Conservation (phyloP, 2,113 vertebrate genomes). For the Hoplias malabaricus region DNA sequence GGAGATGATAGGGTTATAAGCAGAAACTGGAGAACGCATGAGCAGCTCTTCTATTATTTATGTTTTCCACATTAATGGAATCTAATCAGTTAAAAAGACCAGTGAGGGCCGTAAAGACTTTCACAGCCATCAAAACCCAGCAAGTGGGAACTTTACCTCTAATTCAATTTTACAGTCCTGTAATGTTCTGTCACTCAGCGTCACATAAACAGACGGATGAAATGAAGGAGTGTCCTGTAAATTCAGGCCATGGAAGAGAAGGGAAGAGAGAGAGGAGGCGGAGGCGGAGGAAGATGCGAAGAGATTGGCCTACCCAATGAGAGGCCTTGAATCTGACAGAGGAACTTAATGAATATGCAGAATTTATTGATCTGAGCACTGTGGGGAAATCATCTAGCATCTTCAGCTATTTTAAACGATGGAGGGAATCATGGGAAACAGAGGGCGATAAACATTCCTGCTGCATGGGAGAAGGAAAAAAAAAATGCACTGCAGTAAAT, state of each 20-base stretch:
- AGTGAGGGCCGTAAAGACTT: constrained; percentile 37
- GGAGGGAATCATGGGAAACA: constrained; percentile 49
- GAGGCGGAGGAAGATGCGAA: neutral
- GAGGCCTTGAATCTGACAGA: constrained; percentile 64
- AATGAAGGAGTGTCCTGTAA: constrained; percentile 58
- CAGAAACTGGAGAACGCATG: neutral
- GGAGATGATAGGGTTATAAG: neutral
- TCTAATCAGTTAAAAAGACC: constrained; percentile 58
- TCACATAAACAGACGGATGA: constrained; percentile 58
- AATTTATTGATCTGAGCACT: constrained; percentile 73
- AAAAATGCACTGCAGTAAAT: constrained; percentile 54
- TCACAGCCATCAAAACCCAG: constrained; percentile 37
- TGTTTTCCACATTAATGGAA: constrained; percentile 56
- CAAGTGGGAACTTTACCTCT: constrained; percentile 53
- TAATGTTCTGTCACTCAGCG: constrained; percentile 47
- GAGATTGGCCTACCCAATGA: constrained; percentile 11
- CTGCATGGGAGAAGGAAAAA: constrained; percentile 10
- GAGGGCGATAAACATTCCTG: constrained; percentile 55
- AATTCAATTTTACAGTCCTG: constrained; percentile 55
- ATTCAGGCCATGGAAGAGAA: constrained; percentile 43
- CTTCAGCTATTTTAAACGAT: constrained; percentile 56
- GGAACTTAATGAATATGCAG: constrained; percentile 72
- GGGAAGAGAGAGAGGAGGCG: neutral
- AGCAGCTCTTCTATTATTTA: constrained; percentile 44
- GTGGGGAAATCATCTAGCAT: constrained; percentile 65